These are phyloP conservation scores for Rhyzopertha dominica DNA, from an alignment of 1,140 invertebrate genomes.

Conservation along the genomic window DNA sequence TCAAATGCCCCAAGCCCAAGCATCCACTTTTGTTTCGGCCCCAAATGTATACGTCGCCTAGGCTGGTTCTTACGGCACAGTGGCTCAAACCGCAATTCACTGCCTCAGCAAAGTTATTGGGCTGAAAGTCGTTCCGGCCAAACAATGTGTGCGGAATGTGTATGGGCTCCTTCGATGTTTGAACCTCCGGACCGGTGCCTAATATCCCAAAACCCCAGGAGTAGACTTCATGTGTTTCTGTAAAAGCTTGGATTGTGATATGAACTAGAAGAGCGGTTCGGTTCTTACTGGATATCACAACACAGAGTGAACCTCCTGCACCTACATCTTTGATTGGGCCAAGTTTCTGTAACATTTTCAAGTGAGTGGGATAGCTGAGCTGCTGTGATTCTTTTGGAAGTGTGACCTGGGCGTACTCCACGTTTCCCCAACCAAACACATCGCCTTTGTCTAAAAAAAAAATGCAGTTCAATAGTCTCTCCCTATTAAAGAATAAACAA, in stretches of 20 bases:
- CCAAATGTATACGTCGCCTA: conserved; percentile 85
- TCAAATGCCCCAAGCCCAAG: conserved; percentile 71
- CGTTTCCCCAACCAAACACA: conserved; percentile 96
- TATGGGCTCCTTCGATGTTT: conserved; percentile 59
- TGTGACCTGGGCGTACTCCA: conserved; percentile 84
- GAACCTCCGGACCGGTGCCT: conserved; percentile 77
- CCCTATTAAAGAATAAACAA: conserved; percentile 9
- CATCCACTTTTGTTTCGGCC: conserved; percentile 78
- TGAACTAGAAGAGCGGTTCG: conserved; percentile 16
- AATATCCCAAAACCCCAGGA: conserved; percentile 92
- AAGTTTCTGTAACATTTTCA: conserved; percentile 57
- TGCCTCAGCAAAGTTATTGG: conserved; percentile 59
- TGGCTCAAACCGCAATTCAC: conserved; percentile 72
- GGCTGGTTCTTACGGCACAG: conserved; percentile 72
- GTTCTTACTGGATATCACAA: conserved; percentile 69
- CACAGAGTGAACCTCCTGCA: conserved; percentile 81
- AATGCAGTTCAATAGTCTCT: conserved; percentile 13
- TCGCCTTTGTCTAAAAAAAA: conserved; percentile 75
- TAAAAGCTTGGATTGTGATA: conserved; percentile 22
- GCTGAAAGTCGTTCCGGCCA: conserved; percentile 76
- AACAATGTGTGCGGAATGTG: conserved; percentile 75
- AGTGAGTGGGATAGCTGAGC: conserved; percentile 62
- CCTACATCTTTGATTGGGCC: conserved; percentile 80
- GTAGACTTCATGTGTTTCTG: conserved; percentile 78
- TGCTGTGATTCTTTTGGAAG: conserved; percentile 51